Evolutionary conservation across 2,113 vertebrate species (phyloP).

Genomic region (Eulemur rufifrons): DNA sequence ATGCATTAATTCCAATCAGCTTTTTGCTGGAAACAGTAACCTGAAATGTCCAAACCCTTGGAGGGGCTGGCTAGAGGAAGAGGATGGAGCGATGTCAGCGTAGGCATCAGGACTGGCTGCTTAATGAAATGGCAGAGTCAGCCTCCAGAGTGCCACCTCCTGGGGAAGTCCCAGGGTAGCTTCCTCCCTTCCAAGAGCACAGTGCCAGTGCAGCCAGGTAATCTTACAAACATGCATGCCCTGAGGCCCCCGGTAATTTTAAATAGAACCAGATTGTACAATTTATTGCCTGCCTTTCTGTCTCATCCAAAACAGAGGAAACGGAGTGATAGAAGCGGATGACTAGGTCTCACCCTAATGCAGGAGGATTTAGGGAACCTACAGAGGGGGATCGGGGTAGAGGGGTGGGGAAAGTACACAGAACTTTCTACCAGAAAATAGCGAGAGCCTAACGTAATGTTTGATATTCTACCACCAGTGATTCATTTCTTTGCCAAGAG

Average conservation of each 20-base stretch:
- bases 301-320: background rate
- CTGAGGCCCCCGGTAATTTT: background rate
- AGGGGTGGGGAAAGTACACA: background rate
- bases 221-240: background rate
- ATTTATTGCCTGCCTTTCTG: background rate
- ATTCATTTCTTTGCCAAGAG: background rate
- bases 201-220: background rate
- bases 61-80: background rate
- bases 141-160: background rate
- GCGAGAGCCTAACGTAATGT: background rate
- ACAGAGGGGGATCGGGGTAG: background rate
- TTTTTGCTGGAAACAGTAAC: background rate
- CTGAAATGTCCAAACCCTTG: background rate
- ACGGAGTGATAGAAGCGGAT: background rate
- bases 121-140: background rate
- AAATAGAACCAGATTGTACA: background rate
- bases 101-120: background rate
- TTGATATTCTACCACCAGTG: background rate
- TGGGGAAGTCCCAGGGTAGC: background rate
- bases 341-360: background rate
- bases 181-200: background rate
- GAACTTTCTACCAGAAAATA: background rate
- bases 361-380: background rate
- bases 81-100: too few species aligned
- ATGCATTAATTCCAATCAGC: background rate